A percentile compares a stretch with the other conserved stretches of the same genome.
phyloP scores from a whole-genome alignment of 2,888 invertebrate genomes.

The Dasysyrphus albostriatus region DNA sequence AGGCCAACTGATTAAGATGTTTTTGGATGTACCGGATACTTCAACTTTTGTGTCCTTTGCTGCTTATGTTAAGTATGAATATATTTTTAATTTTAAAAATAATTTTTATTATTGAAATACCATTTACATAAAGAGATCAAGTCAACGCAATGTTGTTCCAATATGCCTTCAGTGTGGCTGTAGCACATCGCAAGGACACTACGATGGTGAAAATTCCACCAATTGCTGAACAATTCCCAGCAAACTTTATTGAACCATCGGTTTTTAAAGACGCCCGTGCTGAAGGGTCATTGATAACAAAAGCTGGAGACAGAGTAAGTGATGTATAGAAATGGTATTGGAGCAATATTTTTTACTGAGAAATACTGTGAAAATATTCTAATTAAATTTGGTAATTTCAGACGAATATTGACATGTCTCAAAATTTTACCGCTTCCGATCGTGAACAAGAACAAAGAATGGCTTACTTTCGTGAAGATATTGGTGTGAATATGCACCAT shows the following conservation, averaged over 20 bases:
- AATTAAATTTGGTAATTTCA: too few relatives aligned
- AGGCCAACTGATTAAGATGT: conserved; percentile 87
- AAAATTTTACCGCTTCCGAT: conserved; percentile 90
- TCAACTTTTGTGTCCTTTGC: conserved; percentile 89
- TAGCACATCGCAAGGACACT: conserved; percentile 86
- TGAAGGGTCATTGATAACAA: conserved; percentile 87
- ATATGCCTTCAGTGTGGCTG: conserved; percentile 90
- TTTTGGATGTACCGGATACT: conserved; percentile 86
- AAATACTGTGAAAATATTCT: too few relatives aligned
- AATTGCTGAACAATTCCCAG: conserved; percentile 91
- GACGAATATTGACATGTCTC: conserved; percentile 87
- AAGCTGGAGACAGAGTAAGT: conserved; percentile 83
- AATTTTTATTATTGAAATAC: neutral
- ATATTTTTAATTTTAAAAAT: neutral
- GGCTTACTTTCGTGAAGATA: conserved; percentile 93
- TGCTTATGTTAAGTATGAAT: conserved; percentile 85
- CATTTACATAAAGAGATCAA: conserved; percentile 85
- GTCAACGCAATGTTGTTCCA: conserved; percentile 92
- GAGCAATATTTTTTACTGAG: too few relatives aligned
- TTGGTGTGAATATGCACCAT: conserved; percentile 94
- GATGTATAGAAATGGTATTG: neutral
- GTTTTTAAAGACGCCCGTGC: conserved; percentile 89
- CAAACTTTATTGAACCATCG: conserved; percentile 91
- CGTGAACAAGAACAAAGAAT: conserved; percentile 91
- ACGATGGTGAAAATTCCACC: conserved; percentile 88